A percentile compares a stretch with the other conserved stretches of the same genome.
Evolutionary conservation across 2,888 invertebrate species (phyloP).

Genomic region (Tipula unca): DNA sequence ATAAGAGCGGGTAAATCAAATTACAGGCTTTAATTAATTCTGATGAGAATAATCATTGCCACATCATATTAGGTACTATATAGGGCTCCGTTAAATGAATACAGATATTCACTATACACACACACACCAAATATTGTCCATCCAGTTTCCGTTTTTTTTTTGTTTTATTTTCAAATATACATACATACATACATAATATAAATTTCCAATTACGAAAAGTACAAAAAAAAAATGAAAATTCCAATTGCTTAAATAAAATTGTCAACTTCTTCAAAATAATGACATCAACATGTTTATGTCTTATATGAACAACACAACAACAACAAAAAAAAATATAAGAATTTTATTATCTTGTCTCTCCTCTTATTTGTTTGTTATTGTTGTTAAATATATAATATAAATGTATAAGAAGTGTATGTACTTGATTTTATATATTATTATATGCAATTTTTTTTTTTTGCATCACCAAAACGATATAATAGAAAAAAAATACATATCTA

Average conservation of each 20-base stretch:
- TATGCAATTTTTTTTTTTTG: not conserved
- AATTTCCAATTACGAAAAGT: constrained; percentile 17
- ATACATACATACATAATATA: too few relatives aligned
- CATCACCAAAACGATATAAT: not conserved
- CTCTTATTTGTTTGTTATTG: not conserved
- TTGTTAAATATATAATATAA: not conserved
- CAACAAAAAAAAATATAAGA: not conserved
- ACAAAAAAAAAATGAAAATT: not conserved
- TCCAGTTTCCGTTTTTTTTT: not conserved
- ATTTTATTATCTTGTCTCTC: constrained; percentile 8
- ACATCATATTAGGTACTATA: not conserved
- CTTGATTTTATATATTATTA: constrained; percentile 8
- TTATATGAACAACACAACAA: constrained; percentile 1
- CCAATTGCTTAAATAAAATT: not conserved
- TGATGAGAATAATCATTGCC: not conserved
- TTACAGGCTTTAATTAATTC: too few relatives aligned
- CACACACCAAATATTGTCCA: not conserved
- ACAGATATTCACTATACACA: not conserved
- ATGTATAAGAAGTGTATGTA: not conserved
- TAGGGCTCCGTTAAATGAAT: not conserved
- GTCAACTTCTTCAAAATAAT: constrained; percentile 18
- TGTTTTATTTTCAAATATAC: not conserved
- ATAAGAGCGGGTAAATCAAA: too few relatives aligned
- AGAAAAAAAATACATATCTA: not conserved
- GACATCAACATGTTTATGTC: constrained; percentile 19